Evolutionary conservation across 2,888 invertebrate species (phyloP).

Genomic region (Cerceris rybyensis): DNA sequence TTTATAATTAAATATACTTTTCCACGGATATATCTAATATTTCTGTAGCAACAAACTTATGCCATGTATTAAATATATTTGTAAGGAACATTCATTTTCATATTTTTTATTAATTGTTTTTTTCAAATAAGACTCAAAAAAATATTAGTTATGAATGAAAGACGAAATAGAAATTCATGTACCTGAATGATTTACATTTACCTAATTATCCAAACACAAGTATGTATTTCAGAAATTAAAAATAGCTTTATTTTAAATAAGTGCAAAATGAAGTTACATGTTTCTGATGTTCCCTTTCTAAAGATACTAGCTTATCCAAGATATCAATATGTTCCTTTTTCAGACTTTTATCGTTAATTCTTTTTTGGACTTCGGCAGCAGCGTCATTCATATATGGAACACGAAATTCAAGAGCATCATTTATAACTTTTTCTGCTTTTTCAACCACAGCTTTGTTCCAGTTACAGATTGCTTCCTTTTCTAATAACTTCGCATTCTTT

Average conservation of each 20-base stretch:
- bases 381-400: conserved; percentile 47
- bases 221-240: not conserved
- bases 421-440: conserved; percentile 29
- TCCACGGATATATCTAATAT: too few species aligned
- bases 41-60: too few species aligned
- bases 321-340: conserved; percentile 30
- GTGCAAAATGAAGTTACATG: conserved; percentile 28
- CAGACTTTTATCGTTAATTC: conserved; percentile 30
- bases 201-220: not conserved
- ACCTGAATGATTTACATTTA: not conserved
- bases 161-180: not conserved
- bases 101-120: too few species aligned
- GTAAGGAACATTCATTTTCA: too few species aligned
- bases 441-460: not conserved
- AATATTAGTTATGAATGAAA: too few species aligned
- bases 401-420: conserved; percentile 37
- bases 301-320: conserved; percentile 38
- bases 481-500: conserved; percentile 8
- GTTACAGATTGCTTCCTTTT: not conserved
- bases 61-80: too few species aligned
- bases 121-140: too few species aligned
- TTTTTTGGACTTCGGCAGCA: conserved; percentile 29
- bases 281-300: conserved; percentile 42
- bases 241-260: conserved; percentile 34
- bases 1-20: too few species aligned